These are phyloP conservation scores for Lophius piscatorius DNA, from an alignment of 2,113 vertebrate species.

Conservation along the genomic window DNA sequence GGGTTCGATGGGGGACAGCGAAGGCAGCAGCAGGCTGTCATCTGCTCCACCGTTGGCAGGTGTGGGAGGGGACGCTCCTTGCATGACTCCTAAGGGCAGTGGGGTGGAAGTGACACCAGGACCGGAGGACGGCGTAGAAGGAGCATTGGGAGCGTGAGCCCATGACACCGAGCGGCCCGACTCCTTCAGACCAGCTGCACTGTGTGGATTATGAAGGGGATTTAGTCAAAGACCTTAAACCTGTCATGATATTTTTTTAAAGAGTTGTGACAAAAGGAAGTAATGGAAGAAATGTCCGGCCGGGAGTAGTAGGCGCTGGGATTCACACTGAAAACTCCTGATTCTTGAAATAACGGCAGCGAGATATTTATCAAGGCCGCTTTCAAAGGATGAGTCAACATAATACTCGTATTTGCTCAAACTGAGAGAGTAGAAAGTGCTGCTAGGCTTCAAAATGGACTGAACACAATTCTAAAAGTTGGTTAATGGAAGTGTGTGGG, in stretches of 20 bases:
- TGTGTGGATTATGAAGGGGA: slow-evolving; percentile 53
- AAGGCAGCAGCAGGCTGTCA: slow-evolving; percentile 84
- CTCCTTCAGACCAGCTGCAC: slow-evolving; percentile 66
- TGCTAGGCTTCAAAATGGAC: not conserved
- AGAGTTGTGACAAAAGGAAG: too few relatives aligned
- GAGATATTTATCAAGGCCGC: not conserved
- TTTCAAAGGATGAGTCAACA: not conserved
- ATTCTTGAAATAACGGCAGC: not conserved
- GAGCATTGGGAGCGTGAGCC: not conserved
- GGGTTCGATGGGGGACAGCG: slow-evolving; percentile 73
- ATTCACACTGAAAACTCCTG: not conserved
- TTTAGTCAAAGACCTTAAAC: not conserved
- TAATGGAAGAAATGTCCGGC: not conserved
- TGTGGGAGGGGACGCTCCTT: slow-evolving; percentile 48
- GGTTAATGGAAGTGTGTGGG: not conserved
- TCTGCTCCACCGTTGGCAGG: slow-evolving; percentile 36
- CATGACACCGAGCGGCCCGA: slow-evolving; percentile 11
- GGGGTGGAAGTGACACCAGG: slow-evolving; percentile 49
- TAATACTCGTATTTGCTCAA: not conserved
- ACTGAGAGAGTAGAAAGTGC: not conserved
- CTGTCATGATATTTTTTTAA: too few relatives aligned
- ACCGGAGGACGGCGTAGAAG: slow-evolving; percentile 17
- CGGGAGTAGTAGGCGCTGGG: not conserved
- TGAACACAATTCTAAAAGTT: not conserved
- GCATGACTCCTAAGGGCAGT: slow-evolving; percentile 58